Percentiles rank a stretch among this genome's conserved stretches.
phyloP scores from a whole-genome alignment of 2,113 vertebrate genomes.

The Silurus asotus region DNA sequence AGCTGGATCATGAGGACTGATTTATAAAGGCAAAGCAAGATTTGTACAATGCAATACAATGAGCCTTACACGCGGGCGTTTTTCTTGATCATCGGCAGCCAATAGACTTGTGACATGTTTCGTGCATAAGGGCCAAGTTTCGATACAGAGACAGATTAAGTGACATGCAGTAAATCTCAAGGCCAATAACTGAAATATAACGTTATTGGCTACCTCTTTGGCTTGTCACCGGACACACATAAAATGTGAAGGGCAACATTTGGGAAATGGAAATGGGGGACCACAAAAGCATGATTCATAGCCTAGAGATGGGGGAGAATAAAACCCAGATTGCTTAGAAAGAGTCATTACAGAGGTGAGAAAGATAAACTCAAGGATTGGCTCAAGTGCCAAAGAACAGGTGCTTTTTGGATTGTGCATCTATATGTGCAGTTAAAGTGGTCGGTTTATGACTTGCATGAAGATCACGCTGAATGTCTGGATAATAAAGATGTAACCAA shows the following conservation, averaged over 20 bases:
- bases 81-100: conserved; percentile 51
- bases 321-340: conserved; percentile 61
- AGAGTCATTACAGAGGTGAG: conserved; percentile 46
- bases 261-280: conserved; percentile 50
- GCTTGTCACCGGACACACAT: conserved; percentile 68
- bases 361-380: conserved; percentile 54
- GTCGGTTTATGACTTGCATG: conserved; percentile 63
- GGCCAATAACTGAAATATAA: conserved; percentile 63
- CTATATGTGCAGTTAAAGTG: conserved; percentile 58
- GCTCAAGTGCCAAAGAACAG: conserved; percentile 57
- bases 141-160: conserved; percentile 49
- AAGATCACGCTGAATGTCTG: conserved; percentile 40
- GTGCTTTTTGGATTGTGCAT: conserved; percentile 49
- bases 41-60: conserved; percentile 44
- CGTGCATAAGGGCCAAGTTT: conserved; percentile 42
- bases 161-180: conserved; percentile 66
- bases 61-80: conserved; percentile 65
- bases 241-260: conserved; percentile 54
- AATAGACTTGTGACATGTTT: conserved; percentile 57
- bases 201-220: conserved; percentile 67
- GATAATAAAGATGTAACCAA: neutral
- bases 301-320: conserved; percentile 59
- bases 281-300: conserved; percentile 68
- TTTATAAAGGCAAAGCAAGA: neutral
- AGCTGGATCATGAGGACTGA: neutral